These are phyloP conservation scores for Procavia capensis DNA, from an alignment of 2,113 vertebrate species.

Conservation along the genomic window DNA sequence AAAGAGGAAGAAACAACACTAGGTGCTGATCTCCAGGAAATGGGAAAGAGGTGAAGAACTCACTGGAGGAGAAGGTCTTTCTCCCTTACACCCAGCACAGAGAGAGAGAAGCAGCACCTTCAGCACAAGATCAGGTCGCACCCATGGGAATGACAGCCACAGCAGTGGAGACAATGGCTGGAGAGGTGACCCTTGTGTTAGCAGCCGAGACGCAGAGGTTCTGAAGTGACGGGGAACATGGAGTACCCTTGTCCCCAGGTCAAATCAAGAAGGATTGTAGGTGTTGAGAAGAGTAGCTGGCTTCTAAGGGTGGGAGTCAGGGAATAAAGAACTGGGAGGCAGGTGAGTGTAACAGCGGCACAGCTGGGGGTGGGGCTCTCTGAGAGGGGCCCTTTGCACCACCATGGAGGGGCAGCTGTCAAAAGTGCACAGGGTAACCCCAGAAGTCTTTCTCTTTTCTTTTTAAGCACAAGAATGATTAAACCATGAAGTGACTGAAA, in stretches of 20 bases:
- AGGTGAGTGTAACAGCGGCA: background rate
- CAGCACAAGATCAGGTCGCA: background rate
- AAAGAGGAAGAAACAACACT: background rate
- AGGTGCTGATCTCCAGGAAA: background rate
- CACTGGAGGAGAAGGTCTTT: background rate
- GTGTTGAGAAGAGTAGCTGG: background rate
- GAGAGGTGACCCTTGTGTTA: background rate
- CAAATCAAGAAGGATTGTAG: background rate
- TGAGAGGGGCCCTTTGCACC: background rate
- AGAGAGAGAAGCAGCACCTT: background rate
- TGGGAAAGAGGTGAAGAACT: background rate
- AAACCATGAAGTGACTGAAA: background rate
- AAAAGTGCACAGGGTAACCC: background rate
- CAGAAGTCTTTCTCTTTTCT: background rate
- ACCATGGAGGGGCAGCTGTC: background rate
- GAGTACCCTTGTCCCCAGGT: background rate
- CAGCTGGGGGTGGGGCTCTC: background rate
- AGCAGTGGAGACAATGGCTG: background rate
- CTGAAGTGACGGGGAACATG: background rate
- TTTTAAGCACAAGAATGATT: background rate
- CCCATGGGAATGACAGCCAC: background rate
- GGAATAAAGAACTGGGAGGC: background rate
- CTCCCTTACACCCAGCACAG: rapidly evolving
- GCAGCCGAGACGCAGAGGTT: background rate
- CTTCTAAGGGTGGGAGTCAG: background rate